Base-by-base conservation (phyloP, 1,140 invertebrate genomes). In the Trichonephila clavata region DNA sequence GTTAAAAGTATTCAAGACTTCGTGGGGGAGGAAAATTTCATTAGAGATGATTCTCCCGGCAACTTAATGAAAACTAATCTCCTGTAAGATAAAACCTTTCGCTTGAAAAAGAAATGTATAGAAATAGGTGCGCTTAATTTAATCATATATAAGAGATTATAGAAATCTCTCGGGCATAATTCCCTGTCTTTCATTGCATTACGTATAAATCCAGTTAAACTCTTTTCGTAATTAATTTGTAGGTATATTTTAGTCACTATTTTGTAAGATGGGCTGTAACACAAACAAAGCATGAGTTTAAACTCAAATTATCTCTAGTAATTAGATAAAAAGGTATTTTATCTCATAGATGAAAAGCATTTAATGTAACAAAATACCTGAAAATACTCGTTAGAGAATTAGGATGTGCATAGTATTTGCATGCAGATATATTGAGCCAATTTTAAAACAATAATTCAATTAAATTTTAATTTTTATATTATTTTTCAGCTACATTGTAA, bases 61-160 rank as follows among this genome's bases (percentile, higher is more conserved):
- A 71, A 32, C 24, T 71, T 71, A 71, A 71, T 71, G 68, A 71
- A 71, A 71, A 27, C 27, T 71, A 27, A 71, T 71, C 68, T 24
- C 14, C 13, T 2, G 27, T 27, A 24, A 71, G 68, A 71, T 27
- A 71, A 71, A 71, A 32, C 24, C 27, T 71, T 71, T 32, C 68
- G 16, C 27, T 71, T 32, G 27, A 39, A 71, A 71, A 71, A 32
- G 16, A 71, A 32, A 71, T 24, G n/a, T 68, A 13, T 68, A 13
- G n/a, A 13, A 71, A 71, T 14, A n/a, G 14, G 65, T 14, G 65
- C 61, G n/a, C n/a, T 65, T n/a, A 71, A 71, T 5, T 71, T 71
- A 71, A 71, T 71, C 68, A 27, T 21, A 27, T 14, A 32, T 10
- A 71, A 71, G 68, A 71, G 68, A 71, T 71, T 71, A 71, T 14